These are phyloP conservation scores for Hypercompe scribonia DNA, from an alignment of 2,888 invertebrate species.

Conservation along the genomic window DNA sequence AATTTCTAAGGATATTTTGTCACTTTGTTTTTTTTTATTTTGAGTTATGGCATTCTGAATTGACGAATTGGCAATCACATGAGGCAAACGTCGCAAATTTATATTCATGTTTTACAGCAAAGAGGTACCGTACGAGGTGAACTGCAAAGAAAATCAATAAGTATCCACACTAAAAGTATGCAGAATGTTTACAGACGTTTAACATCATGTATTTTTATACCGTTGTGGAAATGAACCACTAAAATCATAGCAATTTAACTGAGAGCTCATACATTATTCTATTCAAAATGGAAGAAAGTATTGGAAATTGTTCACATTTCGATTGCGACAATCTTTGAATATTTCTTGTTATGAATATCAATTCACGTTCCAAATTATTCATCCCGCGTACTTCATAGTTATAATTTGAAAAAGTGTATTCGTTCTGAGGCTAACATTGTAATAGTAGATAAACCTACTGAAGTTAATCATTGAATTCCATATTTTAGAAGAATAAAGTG, in stretches of 20 bases:
- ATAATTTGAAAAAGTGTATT: conserved; percentile 30
- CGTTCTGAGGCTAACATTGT: conserved; percentile 21
- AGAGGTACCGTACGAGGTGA: neutral
- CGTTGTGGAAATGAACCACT: neutral
- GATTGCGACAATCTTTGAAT: conserved; percentile 32
- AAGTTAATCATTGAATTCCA: neutral
- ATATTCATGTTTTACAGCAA: neutral
- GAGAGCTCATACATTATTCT: neutral
- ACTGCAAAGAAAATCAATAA: neutral
- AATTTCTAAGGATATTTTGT: neutral
- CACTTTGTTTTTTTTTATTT: neutral
- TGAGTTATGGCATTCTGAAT: neutral
- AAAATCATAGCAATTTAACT: conserved; percentile 5
- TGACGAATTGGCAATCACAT: neutral
- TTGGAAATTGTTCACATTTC: conserved; percentile 22
- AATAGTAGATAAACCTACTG: conserved; percentile 13
- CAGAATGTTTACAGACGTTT: neutral
- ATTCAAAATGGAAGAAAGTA: conserved; percentile 8
- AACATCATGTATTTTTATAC: neutral
- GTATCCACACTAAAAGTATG: neutral
- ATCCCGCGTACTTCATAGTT: conserved; percentile 28
- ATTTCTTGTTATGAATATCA: conserved; percentile 31
- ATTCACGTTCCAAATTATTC: conserved; percentile 37
- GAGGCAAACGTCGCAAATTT: neutral
- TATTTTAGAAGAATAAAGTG: conserved; percentile 30